Evolutionary conservation across 1,140 invertebrate species (phyloP).

Genomic region (Lepidurus couesii): DNA sequence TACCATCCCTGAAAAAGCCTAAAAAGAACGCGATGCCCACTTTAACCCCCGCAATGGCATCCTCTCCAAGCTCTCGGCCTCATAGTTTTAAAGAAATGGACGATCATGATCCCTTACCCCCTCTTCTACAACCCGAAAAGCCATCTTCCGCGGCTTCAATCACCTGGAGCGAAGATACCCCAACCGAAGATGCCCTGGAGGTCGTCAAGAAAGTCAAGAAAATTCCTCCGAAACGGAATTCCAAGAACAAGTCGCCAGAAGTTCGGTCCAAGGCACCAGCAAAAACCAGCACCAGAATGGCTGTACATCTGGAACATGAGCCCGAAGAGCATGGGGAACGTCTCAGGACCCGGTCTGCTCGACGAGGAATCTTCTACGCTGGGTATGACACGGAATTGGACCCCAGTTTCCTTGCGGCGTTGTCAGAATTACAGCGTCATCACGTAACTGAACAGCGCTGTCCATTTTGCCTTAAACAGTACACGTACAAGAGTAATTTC

Average conservation of each 20-base stretch:
- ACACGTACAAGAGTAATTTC: constrained; percentile 32
- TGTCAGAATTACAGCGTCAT: constrained; percentile 27
- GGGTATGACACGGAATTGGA: constrained; percentile 28
- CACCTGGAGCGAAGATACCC: not conserved
- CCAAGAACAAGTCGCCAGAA: not conserved
- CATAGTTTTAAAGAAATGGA: not conserved
- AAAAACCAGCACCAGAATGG: not conserved
- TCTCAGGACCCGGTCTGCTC: not conserved
- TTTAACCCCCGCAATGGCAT: not conserved
- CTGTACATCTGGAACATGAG: not conserved
- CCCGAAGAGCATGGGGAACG: not conserved
- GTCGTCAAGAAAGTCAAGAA: not conserved
- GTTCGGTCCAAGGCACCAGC: not conserved
- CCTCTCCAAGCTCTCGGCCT: not conserved
- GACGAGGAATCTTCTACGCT: not conserved
- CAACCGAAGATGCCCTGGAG: not conserved
- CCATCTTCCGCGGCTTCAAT: not conserved
- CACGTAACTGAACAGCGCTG: constrained; percentile 31
- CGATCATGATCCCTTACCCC: not conserved
- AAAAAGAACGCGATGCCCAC: not conserved
- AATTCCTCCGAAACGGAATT: not conserved
- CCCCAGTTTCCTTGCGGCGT: constrained; percentile 32
- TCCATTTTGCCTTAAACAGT: constrained; percentile 33
- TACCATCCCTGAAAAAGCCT: not conserved
- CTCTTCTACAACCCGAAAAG: not conserved